These are phyloP conservation scores for Mactromeris polynyma DNA, from an alignment of 2,888 invertebrate genomes.

Conservation along the genomic window DNA sequence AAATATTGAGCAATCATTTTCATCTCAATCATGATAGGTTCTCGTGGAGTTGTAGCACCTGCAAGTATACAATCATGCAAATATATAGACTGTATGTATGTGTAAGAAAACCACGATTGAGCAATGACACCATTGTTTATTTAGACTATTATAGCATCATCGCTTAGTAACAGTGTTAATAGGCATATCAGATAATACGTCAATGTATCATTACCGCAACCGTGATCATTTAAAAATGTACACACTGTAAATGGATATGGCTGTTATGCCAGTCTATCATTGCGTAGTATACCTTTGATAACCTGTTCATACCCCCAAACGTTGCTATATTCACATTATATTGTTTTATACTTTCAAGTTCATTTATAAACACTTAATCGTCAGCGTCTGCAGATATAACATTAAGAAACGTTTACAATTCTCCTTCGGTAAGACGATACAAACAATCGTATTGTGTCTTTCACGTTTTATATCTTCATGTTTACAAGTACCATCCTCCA, in stretches of 20 bases:
- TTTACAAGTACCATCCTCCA: too few species aligned
- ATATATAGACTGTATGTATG: too few species aligned
- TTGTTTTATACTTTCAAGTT: too few species aligned
- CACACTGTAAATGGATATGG: neutral
- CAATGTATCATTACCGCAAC: neutral
- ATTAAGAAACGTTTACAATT: neutral
- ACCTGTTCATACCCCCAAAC: too few species aligned
- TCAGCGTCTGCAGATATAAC: too few species aligned
- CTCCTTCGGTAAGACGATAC: neutral
- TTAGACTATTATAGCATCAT: neutral
- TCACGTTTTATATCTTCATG: neutral
- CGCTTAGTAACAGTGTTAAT: neutral
- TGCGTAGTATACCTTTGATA: too few species aligned
- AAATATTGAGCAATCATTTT: constrained; percentile 39
- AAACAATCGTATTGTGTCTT: neutral
- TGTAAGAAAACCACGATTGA: too few species aligned
- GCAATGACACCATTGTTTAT: neutral
- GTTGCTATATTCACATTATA: too few species aligned
- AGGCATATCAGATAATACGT: neutral
- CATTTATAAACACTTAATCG: too few species aligned
- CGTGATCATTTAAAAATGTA: neutral
- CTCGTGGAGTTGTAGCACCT: neutral
- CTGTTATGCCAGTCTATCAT: too few species aligned
- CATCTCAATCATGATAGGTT: constrained; percentile 4
- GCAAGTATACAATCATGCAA: neutral